These are phyloP conservation scores for Microvelia longipes DNA, from an alignment of 1,140 invertebrate genomes.

Conservation along the genomic window DNA sequence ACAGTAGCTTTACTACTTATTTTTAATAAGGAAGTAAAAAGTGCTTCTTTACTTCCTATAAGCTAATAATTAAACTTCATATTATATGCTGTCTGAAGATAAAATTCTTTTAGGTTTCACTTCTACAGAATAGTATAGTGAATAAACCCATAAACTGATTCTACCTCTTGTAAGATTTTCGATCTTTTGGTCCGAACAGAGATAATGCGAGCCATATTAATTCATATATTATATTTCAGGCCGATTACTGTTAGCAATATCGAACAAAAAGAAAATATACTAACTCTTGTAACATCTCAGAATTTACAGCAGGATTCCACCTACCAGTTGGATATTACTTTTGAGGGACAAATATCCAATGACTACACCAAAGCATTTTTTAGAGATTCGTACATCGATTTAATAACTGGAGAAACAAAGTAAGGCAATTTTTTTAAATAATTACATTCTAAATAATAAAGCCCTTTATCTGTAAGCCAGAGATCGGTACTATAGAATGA, in stretches of 20 bases:
- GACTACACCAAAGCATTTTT: slow-evolving; percentile 17
- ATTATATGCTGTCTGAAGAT: no score
- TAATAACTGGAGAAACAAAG: slow-evolving; percentile 17
- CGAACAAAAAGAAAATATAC: slow-evolving; percentile 16
- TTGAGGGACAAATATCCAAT: slow-evolving; percentile 17
- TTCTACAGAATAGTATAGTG: no score
- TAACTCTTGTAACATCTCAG: slow-evolving; percentile 17
- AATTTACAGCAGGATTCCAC: slow-evolving; percentile 20
- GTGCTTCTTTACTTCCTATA: no score
- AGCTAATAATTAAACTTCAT: no score
- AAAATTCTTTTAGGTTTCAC: no score
- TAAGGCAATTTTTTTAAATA: background rate
- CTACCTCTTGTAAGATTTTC: no score
- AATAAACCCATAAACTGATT: no score
- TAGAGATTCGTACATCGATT: slow-evolving; percentile 20
- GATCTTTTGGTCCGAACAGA: no score
- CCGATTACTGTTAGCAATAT: slow-evolving; percentile 16
- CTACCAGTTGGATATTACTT: slow-evolving; percentile 23
- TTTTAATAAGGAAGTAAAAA: no score
- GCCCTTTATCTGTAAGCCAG: background rate
- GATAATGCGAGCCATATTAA: no score
- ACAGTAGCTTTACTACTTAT: no score
- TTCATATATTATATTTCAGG: slow-evolving; percentile 11
- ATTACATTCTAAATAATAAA: background rate
- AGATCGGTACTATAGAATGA: no score